phyloP scores from a whole-genome alignment of 2,113 vertebrate species.

The Tonatia bakeri region DNA sequence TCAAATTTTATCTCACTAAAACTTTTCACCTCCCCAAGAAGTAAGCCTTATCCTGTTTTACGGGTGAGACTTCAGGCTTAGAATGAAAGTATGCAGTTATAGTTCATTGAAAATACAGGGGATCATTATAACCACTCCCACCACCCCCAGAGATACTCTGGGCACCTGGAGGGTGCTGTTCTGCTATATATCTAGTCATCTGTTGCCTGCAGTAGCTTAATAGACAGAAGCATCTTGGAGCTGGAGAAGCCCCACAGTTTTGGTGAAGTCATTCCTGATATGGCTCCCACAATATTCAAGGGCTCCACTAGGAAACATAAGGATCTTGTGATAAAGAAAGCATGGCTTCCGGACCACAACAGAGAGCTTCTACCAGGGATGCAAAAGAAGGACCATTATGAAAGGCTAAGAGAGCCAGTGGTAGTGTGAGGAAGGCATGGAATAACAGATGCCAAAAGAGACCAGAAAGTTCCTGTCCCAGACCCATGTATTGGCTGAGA shows the following conservation, averaged over 20 bases:
- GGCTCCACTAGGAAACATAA: not conserved
- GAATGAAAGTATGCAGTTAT: conserved; percentile 1
- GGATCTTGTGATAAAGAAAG: not conserved
- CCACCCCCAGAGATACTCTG: not conserved
- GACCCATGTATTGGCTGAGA: not conserved
- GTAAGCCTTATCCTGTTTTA: not conserved
- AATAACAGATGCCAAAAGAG: not conserved
- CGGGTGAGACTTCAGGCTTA: not conserved
- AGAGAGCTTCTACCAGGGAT: not conserved
- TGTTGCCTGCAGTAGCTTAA: not conserved
- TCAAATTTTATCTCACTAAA: conserved; percentile 23
- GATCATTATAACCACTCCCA: not conserved
- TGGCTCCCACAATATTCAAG: not conserved
- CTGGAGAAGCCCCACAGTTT: not conserved
- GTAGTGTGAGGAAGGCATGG: not conserved
- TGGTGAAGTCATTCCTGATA: not conserved
- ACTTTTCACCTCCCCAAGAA: not conserved
- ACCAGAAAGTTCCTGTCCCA: not conserved
- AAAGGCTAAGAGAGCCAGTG: not conserved
- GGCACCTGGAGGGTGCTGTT: not conserved
- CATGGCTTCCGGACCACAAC: not conserved
- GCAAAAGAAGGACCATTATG: not conserved
- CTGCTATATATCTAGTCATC: not conserved
- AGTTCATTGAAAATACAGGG: conserved; percentile 28
- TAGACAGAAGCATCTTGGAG: not conserved